phyloP scores from a whole-genome alignment of 2,888 invertebrate species.

The Ectemnius cavifrons region DNA sequence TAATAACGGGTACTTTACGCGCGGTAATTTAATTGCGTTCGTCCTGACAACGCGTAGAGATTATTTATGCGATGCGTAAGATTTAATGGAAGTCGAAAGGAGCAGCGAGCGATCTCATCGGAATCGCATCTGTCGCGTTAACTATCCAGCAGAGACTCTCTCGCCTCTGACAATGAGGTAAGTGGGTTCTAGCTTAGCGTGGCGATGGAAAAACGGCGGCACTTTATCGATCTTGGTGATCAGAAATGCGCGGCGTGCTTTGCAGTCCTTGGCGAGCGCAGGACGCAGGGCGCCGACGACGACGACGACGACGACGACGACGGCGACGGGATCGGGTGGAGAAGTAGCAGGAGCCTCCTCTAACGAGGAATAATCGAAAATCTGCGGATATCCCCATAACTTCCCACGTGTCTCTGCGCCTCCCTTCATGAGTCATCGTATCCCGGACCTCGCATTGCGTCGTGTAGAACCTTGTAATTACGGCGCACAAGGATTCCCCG shows the following conservation, averaged over 20 bases:
- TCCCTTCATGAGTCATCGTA: constrained; percentile 34
- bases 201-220: constrained; percentile 11
- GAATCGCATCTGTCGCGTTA: no score
- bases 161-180: not conserved
- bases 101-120: no score
- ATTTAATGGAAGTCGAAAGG: no score
- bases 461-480: constrained; percentile 49
- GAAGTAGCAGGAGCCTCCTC: not conserved
- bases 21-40: no score
- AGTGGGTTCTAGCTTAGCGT: not conserved
- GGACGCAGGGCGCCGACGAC: not conserved
- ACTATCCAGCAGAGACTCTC: no score
- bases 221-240: constrained; percentile 17
- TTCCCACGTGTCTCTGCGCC: constrained; percentile 44
- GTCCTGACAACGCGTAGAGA: no score
- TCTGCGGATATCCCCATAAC: constrained; percentile 41
- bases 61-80: no score
- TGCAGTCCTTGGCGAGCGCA: constrained; percentile 19
- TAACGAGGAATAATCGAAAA: constrained; percentile 51
- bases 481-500: constrained; percentile 48
- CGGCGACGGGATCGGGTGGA: not conserved
- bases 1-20: no score
- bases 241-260: constrained; percentile 26
- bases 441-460: constrained; percentile 24
- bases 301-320: no score